These are phyloP conservation scores for Hemiprocne comata DNA, from an alignment of 2,113 vertebrate species.

Conservation along the genomic window DNA sequence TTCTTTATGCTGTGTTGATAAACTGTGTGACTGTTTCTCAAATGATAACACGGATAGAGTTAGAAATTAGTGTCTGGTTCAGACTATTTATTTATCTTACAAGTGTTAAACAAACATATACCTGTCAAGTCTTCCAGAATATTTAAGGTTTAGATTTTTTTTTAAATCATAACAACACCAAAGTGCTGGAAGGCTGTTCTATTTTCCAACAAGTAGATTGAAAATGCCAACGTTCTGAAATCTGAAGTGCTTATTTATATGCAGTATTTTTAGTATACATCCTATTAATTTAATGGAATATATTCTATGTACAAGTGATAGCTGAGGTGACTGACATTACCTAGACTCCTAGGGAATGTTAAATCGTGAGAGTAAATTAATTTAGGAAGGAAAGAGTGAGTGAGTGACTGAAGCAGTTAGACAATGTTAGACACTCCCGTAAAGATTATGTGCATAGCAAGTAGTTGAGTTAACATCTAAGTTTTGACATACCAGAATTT, in stretches of 20 bases:
- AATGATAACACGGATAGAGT: not conserved
- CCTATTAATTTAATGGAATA: conserved; percentile 1
- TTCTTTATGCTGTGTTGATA: not conserved
- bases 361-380: conserved; percentile 10
- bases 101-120: not conserved
- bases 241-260: conserved; percentile 32
- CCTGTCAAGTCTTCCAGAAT: conserved; percentile 6
- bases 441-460: conserved; percentile 9
- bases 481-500: not conserved
- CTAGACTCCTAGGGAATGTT: not conserved
- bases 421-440: not conserved
- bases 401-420: not conserved
- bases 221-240: conserved; percentile 15
- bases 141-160: not conserved
- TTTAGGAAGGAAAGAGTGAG: not conserved
- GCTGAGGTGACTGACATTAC: conserved; percentile 10
- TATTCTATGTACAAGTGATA: not conserved
- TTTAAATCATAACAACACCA: not conserved
- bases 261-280: not conserved
- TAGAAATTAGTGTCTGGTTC: not conserved
- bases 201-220: not conserved
- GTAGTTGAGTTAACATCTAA: not conserved
- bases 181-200: conserved; percentile 11
- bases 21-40: not conserved
- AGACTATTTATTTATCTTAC: not conserved